Conservation (phyloP, 2,797 vertebrate genomes). For the Pseudotriccus pelzelni region DNA sequence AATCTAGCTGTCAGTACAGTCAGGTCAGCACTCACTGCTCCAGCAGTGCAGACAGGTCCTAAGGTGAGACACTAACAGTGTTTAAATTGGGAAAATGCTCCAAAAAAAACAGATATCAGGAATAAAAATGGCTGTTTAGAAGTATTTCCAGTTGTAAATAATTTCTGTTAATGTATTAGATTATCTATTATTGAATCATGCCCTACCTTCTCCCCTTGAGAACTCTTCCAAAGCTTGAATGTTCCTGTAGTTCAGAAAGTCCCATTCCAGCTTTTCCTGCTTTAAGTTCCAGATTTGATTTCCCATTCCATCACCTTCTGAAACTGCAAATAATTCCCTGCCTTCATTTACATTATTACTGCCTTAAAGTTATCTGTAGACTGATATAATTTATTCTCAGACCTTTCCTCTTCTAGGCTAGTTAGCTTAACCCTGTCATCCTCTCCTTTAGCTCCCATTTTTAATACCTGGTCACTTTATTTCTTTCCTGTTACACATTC, state of each 20-base stretch:
- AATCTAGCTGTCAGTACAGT: not conserved
- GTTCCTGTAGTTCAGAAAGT: not conserved
- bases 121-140: not conserved
- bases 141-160: not conserved
- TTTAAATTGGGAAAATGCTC: not conserved
- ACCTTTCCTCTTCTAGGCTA: not conserved
- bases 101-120: not conserved
- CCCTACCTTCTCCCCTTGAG: not conserved
- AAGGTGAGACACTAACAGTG: not conserved
- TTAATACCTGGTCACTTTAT: not conserved
- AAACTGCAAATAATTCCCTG: not conserved
- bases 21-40: not conserved
- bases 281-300: not conserved
- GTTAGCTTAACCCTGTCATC: not conserved
- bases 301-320: not conserved
- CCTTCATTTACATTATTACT: slow-evolving; percentile 7
- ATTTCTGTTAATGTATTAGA: not conserved
- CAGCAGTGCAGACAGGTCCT: not conserved
- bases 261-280: not conserved
- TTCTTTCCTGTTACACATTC: not conserved
- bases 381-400: not conserved
- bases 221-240: not conserved
- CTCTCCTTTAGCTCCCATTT: not conserved
- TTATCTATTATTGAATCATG: not conserved
- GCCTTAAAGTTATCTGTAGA: not conserved